Evolutionary conservation across 2,888 invertebrate genomes (phyloP).

Genomic region (Trichopoda pennipes): DNA sequence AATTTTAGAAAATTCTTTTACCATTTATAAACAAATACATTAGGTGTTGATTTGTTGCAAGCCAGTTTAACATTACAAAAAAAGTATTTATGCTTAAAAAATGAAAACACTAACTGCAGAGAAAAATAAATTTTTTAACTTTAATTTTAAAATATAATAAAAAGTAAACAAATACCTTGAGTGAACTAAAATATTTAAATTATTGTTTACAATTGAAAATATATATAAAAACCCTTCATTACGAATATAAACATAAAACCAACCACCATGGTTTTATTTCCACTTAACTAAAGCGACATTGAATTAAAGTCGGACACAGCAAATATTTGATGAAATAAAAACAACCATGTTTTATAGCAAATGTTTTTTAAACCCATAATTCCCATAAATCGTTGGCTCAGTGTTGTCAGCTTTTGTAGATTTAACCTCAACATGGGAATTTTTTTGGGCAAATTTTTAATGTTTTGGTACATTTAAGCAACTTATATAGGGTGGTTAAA

Average conservation of each 20-base stretch:
- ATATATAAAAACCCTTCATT: background rate
- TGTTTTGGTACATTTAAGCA: no score
- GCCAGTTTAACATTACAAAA: conserved; percentile 11
- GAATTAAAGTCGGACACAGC: background rate
- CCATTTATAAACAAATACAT: conserved; percentile 14
- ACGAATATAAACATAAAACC: background rate
- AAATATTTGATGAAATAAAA: no score
- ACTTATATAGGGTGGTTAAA: no score
- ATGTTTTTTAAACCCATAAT: no score
- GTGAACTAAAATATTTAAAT: background rate
- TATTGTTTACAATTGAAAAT: no score
- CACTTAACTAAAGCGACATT: background rate
- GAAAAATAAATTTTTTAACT: background rate
- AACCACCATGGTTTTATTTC: conserved; percentile 27
- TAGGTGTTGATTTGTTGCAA: conserved; percentile 35
- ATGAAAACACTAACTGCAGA: background rate
- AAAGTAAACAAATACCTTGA: conserved; percentile 15
- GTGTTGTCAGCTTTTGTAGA: no score
- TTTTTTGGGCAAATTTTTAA: no score
- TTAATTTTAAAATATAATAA: no score
- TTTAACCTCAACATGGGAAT: no score
- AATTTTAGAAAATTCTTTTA: conserved; percentile 6
- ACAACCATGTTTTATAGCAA: no score
- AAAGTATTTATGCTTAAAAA: conserved; percentile 33
- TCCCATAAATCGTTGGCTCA: no score